Conservation (phyloP, 2,888 invertebrate genomes). For the Apodemia mormo region DNA sequence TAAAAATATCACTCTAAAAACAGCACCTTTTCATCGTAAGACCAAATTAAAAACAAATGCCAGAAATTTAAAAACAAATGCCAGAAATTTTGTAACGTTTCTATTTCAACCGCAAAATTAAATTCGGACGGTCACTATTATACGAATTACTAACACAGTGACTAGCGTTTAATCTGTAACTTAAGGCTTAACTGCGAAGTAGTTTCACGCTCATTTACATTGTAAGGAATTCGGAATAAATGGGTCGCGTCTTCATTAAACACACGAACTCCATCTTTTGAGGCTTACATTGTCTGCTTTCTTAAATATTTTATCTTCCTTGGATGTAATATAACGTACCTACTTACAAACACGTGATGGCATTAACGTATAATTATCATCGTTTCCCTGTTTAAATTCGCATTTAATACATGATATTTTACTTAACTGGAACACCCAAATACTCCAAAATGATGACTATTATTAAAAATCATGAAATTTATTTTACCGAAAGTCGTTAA, state of each 20-base stretch:
- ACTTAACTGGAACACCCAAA: no score
- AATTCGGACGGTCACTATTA: neutral
- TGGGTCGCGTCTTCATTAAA: neutral
- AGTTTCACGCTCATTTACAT: constrained; percentile 1
- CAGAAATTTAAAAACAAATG: no score
- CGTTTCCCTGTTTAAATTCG: no score
- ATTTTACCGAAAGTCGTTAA: no score
- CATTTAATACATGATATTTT: no score
- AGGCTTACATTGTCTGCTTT: neutral
- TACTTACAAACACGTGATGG: neutral
- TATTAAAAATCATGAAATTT: no score
- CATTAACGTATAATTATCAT: neutral
- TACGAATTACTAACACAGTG: neutral
- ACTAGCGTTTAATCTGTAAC: neutral
- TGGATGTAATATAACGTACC: neutral
- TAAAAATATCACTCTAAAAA: no score
- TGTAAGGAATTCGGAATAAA: neutral
- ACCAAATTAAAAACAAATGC: no score
- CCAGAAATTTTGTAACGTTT: no score
- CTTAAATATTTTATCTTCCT: neutral
- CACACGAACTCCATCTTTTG: neutral
- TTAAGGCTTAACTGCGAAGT: neutral
- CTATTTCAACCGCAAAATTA: no score
- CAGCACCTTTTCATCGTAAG: no score
- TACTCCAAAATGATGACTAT: no score